Percentiles rank a stretch among this genome's conserved stretches.
These are phyloP conservation scores for Carposina sasakii DNA, from an alignment of 1,140 invertebrate genomes.

Conservation along the genomic window DNA sequence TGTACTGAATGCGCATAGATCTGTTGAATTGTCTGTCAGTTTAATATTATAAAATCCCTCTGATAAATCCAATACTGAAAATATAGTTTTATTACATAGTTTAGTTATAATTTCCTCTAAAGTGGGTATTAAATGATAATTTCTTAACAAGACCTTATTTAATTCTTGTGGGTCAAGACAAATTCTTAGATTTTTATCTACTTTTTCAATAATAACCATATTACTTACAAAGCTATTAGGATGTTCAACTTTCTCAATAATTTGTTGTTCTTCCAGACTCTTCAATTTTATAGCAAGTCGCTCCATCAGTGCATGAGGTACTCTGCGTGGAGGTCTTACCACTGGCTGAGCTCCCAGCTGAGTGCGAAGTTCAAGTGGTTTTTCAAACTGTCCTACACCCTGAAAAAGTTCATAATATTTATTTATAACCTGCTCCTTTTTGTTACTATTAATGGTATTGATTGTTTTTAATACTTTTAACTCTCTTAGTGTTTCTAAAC, in stretches of 20 bases:
- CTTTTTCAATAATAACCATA: constrained; percentile 21
- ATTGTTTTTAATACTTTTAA: not conserved
- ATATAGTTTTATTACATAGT: too few relatives aligned
- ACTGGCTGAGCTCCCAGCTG: constrained; percentile 1
- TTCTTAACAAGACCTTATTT: too few relatives aligned
- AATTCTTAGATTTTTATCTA: constrained; percentile 3
- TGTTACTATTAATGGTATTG: not conserved
- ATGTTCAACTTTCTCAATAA: constrained; percentile 23
- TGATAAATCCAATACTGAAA: too few relatives aligned
- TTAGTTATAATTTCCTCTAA: too few relatives aligned
- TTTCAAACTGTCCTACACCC: constrained; percentile 11
- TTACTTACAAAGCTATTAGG: constrained; percentile 26
- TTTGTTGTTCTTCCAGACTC: constrained; percentile 16
- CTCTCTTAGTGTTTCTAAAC: not conserved
- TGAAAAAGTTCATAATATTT: constrained; percentile 11
- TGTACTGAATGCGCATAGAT: too few relatives aligned
- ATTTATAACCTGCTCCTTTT: not conserved
- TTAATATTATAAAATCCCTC: too few relatives aligned
- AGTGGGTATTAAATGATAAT: too few relatives aligned
- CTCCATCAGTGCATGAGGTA: constrained; percentile 13
- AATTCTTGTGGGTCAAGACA: too few relatives aligned
- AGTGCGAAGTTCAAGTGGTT: not conserved
- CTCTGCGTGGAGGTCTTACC: constrained; percentile 16
- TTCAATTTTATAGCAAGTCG: constrained; percentile 16
- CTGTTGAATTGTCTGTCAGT: too few relatives aligned